Conservation (phyloP, 2,797 vertebrate genomes). For the Luscinia megarhynchos region DNA sequence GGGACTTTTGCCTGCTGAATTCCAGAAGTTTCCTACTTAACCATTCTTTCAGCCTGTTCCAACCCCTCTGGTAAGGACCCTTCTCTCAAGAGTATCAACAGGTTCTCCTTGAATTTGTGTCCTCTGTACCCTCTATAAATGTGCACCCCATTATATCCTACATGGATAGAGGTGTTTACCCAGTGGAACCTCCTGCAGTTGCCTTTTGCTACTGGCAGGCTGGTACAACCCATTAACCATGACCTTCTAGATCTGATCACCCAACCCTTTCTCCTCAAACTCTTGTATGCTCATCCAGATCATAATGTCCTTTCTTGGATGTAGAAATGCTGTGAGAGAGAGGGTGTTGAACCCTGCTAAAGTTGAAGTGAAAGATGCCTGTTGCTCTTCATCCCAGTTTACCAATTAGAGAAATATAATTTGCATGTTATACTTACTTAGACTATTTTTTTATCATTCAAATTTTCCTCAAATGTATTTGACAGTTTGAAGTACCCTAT, state of each 20-base stretch:
- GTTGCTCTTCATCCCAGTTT: not conserved
- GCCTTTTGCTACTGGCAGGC: fast-evolving
- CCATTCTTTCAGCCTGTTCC: not conserved
- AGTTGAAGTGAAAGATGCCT: not conserved
- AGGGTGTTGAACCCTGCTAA: not conserved
- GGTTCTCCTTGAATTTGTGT: not conserved
- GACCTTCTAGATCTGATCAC: not conserved
- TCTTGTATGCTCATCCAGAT: not conserved
- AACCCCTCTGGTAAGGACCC: not conserved
- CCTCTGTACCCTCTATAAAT: not conserved
- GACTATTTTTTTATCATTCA: not conserved
- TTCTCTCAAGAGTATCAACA: not conserved
- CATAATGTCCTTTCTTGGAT: not conserved
- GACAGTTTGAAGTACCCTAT: not conserved
- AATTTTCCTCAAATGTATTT: not conserved
- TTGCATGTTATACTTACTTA: not conserved
- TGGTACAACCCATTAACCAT: not conserved
- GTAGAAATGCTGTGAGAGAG: not conserved
- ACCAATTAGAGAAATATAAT: not conserved
- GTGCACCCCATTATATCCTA: not conserved
- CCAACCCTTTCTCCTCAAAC: not conserved
- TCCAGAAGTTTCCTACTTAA: not conserved
- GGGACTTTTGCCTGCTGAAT: not conserved
- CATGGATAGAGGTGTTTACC: not conserved
- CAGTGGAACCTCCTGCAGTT: not conserved